Evolutionary conservation across 1,140 invertebrate genomes (phyloP), one percentile per base, ranked within the genome.

Genomic region (Sycophila sp.): DNA sequence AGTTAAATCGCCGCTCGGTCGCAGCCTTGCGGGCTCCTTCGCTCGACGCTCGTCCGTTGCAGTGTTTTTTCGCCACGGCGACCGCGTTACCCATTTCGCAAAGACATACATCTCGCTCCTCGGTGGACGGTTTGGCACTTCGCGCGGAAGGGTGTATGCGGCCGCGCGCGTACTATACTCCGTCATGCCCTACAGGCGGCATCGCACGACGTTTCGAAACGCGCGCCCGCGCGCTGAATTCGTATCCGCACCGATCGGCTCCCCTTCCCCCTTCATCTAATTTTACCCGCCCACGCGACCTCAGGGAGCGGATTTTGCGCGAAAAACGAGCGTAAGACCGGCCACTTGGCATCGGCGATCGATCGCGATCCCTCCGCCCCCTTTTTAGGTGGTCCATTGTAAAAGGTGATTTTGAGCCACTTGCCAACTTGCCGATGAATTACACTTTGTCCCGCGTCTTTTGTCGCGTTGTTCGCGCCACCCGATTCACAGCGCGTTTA

Each of bases 111-210:
- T 45, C 36, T 63, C 53, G 13, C 38, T 10, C 15, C 53, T 2
- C 17, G 24, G 26, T 32, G 26, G 19, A 32, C 26, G 15, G 40
- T 34, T 24, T n/a, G 22, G 22, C 38, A 10, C 7, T 34, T 47
- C 26, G n/a, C 40, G 11, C 15, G 26, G 2, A 17, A 7, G 28
- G 32, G n/a, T n/a, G n/a, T n/a, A 47, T 47, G 26, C 34, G 47
- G 47, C 22, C 72, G 69, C 42, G 71, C 69, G 74, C 74, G 74
- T 72, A 70, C n/a, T 7, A 66, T 73, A 71, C 74, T 75, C 71
- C 74, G 74, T 74, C 70, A 76, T 72, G 73, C 74, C 74, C 73
- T 77, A 75, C 73, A 76, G 75, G 73, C 74, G 74, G 75, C 73
- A 77, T 77, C 74, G 73, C 74, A 77, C n/a, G n/a, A n/a, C n/a